Evolutionary conservation across 2,888 invertebrate species (phyloP), one percentile per base, ranked within the genome.

Genomic region (Lacanobia oleracea): DNA sequence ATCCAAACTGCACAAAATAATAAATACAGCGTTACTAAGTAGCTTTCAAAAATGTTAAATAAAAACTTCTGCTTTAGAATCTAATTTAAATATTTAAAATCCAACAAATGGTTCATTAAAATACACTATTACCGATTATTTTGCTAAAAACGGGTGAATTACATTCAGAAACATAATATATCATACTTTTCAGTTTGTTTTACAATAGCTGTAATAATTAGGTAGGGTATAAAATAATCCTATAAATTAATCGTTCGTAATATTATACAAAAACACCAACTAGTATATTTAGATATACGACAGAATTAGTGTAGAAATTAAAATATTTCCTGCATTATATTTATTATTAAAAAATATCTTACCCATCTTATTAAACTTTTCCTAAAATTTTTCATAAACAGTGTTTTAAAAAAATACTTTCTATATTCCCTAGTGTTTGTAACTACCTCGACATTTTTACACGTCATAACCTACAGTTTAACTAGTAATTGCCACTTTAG

Each of bases 241-340:
- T 92, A 90, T 90, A 86, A 84, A 76, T 69, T 89, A 91, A 91
- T 88, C 83, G 86, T 91, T 93, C 90, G 87, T 89, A 84, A 90
- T 88, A 85, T 88, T 88, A 91, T 89, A 90, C 90, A 91, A 93
- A 91, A 79, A 94, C 95, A 94, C 94, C 95, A 94, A 94, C 89
- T 94, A 94, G 93, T 81, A 85, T 90, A 79, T 77, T 80, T 92
- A 92, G 90, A 84, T 61, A 75, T 89, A 91, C 72, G 77, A 84
- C 86, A 82, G 82, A 86, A 79, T 69, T 88, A 88, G 80, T 80
- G 79, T 90, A 89, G 83, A 82, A 83, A 86, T 82, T 79, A 83
- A 74, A 77, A 86, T 82, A 87, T 85, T 86, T 88, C 88, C 88
- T 83, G 84, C 83, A 89, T 88, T 86, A 88, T 88, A 86, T 85